These are phyloP conservation scores for Excalfactoria chinensis DNA, from an alignment of 2,113 vertebrate genomes.

Conservation along the genomic window DNA sequence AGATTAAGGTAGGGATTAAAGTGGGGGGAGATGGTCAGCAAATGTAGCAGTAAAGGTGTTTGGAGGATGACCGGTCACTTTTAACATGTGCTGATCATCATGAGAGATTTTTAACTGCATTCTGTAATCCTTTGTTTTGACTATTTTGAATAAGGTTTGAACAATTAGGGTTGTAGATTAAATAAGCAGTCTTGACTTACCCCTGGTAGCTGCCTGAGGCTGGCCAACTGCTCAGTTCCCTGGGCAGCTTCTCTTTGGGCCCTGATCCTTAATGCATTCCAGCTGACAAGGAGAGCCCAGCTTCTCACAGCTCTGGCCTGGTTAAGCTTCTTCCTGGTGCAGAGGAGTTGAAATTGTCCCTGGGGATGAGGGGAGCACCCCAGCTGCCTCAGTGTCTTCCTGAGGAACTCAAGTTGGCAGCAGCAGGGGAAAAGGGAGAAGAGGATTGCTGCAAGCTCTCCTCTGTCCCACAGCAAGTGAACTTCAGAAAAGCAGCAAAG, in stretches of 20 bases:
- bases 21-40: background rate
- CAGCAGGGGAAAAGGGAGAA: background rate
- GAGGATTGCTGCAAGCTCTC: background rate
- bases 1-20: background rate
- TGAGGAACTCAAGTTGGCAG: background rate
- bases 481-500: background rate
- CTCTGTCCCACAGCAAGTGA: rapidly evolving
- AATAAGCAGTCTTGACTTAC: background rate
- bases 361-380: background rate
- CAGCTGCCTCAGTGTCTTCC: background rate
- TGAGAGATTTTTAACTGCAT: background rate
- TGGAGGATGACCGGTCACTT: background rate
- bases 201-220: background rate
- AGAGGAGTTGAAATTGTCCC: background rate
- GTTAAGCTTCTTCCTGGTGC: background rate
- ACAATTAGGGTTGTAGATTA: background rate
- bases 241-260: background rate
- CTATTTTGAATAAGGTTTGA: background rate
- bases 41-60: background rate
- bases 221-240: background rate
- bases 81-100: background rate
- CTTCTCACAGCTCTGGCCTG: background rate
- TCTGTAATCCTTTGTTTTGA: background rate
- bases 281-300: background rate
- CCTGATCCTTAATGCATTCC: background rate